Evolutionary conservation across 37 sponge, comb jelly and placozoan genomes (phyloP), one percentile per base, ranked within the genome.

Genomic region (Haliclona indistincta): DNA sequence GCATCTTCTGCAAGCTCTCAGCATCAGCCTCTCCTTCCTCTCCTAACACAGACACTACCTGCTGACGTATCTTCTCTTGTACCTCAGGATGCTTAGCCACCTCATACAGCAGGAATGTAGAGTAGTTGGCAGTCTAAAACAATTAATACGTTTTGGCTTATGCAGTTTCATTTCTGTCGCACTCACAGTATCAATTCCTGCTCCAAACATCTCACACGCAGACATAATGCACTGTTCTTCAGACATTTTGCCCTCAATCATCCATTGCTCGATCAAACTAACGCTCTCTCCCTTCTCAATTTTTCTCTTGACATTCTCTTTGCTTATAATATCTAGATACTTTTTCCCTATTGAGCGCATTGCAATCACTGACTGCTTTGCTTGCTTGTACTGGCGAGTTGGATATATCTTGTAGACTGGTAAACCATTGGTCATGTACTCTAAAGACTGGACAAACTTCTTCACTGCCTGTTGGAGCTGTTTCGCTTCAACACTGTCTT

Each of bases 141-240:
- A n/a, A n/a, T n/a, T n/a, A n/a, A n/a, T n/a, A n/a, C n/a, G n/a
- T n/a, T n/a, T n/a, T n/a, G n/a, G n/a, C n/a, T n/a, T n/a, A n/a
- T n/a, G n/a, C n/a, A n/a, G n/a, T n/a, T n/a, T n/a, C n/a, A n/a
- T n/a, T n/a, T n/a, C n/a, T n/a, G n/a, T n/a, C n/a, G n/a, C n/a
- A 49, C 82, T 72, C 36, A 84, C 85, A 41, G 77, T 77, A 33
- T 84, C 85, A 28, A 84, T 36, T 20, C 85, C 85, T 37, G 70
- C 85, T 30, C 71, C 71, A 26, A 84, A 10, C 63, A 84, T 61
- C 40, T 76, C 58, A 22, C 51, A 23, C 17, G 71, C 38, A 41
- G 70, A 55, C 32, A 63, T 70, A 15, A 76, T 29, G 22, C 45
- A 37, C 35, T 84, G 78, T 39, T 62, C 39, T 28, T 30, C 35